Percentiles rank a stretch among this genome's conserved stretches.
phyloP scores from a whole-genome alignment of 2,888 invertebrate genomes.

The Epinotia brunnichana region DNA sequence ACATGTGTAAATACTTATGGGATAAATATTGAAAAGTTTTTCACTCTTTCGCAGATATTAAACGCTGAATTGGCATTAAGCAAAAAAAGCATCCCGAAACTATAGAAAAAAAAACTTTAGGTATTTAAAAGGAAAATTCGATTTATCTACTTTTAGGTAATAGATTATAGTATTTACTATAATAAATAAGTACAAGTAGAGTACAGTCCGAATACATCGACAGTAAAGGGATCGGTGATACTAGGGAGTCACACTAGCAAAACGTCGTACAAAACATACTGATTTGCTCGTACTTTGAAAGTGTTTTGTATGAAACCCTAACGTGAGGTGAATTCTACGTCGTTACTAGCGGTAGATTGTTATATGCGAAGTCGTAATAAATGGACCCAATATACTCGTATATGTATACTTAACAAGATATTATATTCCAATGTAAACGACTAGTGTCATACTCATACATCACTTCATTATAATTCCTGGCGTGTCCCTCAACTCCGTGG shows the following conservation, averaged over 20 bases:
- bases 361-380: too few species aligned
- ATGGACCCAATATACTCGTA: too few species aligned
- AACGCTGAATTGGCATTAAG: not conserved
- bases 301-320: not conserved
- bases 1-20: constrained; percentile 49
- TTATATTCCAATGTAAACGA: not conserved
- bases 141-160: too few species aligned
- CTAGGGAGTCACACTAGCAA: too few species aligned
- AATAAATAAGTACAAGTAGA: too few species aligned
- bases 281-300: not conserved
- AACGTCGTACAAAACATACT: too few species aligned
- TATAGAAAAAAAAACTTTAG: not conserved
- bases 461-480: constrained; percentile 62
- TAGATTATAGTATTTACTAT: too few species aligned
- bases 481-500: constrained; percentile 64
- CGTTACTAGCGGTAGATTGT: too few species aligned
- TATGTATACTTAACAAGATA: not conserved
- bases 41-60: not conserved
- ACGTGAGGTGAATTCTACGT: too few species aligned
- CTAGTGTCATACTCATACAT: constrained; percentile 49
- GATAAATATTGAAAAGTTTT: constrained; percentile 42
- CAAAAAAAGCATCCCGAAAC: too few species aligned
- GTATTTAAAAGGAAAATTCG: not conserved
- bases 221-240: too few species aligned
- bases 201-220: too few species aligned